Percentiles rank a stretch among this genome's conserved stretches.
phyloP scores from a whole-genome alignment of 2,113 vertebrate genomes.

The Camelus dromedarius region DNA sequence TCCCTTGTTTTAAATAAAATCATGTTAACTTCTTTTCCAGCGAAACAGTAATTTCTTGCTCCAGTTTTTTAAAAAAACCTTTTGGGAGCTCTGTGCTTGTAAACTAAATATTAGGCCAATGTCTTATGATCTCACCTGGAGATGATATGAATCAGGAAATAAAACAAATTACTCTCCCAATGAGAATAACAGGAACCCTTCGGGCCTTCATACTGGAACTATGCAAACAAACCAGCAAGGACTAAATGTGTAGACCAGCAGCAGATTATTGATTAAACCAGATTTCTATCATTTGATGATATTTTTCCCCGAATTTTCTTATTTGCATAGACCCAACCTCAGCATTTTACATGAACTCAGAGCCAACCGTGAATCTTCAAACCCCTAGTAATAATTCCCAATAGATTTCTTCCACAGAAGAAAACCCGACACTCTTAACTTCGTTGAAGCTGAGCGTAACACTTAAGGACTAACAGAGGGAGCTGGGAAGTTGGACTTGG shows the following conservation, averaged over 20 bases:
- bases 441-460: neutral
- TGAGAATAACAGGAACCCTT: conserved; percentile 7
- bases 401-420: neutral
- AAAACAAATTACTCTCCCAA: conserved; percentile 48
- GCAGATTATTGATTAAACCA: neutral
- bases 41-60: conserved; percentile 40
- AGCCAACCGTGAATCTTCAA: neutral
- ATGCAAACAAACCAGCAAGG: neutral
- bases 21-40: conserved; percentile 53
- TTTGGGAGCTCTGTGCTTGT: neutral
- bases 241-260: neutral
- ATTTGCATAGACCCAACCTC: neutral
- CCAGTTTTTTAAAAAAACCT: neutral
- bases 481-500: neutral
- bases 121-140: conserved; percentile 49
- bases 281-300: neutral
- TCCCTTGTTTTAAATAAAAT: conserved; percentile 47
- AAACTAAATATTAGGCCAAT: conserved; percentile 43
- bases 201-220: neutral
- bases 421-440: neutral
- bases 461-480: neutral
- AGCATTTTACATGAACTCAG: neutral
- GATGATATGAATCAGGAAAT: conserved; percentile 47
- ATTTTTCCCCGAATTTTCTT: neutral
- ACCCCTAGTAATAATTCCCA: neutral